phyloP scores from a whole-genome alignment of 2,113 vertebrate species.

The Choloepus hoffmanni region DNA sequence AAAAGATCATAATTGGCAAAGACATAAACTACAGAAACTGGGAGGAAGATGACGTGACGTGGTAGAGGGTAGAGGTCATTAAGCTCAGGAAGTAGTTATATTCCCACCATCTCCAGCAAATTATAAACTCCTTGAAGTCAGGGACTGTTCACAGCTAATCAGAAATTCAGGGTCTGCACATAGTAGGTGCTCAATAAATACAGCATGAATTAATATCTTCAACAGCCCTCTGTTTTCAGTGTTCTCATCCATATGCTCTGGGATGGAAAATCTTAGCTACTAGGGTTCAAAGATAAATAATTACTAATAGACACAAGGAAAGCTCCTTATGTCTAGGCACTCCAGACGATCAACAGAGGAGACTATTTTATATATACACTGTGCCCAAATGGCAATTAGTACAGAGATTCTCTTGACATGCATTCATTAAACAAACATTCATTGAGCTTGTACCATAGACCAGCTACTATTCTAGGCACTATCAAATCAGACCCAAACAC shows the following conservation, averaged over 20 bases:
- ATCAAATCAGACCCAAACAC: background rate
- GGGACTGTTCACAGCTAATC: accelerated
- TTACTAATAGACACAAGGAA: background rate
- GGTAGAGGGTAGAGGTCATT: accelerated
- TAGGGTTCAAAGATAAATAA: background rate
- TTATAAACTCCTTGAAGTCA: too few species aligned
- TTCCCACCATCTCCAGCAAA: background rate
- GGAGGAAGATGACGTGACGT: background rate
- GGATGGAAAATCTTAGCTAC: background rate
- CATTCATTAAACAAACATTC: background rate
- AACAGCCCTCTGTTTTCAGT: background rate
- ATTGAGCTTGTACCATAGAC: accelerated
- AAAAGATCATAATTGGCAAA: background rate
- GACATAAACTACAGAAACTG: background rate
- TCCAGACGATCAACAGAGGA: background rate
- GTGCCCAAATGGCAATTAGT: background rate
- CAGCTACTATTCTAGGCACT: background rate
- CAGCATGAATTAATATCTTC: background rate
- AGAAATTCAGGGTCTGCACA: background rate
- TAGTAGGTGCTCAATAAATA: background rate
- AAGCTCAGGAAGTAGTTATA: background rate
- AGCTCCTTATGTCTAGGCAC: background rate
- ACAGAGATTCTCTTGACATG: accelerated
- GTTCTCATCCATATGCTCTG: background rate
- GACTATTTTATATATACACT: too few species aligned